phyloP scores from a whole-genome alignment of 2,888 invertebrate genomes.

The Achlya flavicornis region DNA sequence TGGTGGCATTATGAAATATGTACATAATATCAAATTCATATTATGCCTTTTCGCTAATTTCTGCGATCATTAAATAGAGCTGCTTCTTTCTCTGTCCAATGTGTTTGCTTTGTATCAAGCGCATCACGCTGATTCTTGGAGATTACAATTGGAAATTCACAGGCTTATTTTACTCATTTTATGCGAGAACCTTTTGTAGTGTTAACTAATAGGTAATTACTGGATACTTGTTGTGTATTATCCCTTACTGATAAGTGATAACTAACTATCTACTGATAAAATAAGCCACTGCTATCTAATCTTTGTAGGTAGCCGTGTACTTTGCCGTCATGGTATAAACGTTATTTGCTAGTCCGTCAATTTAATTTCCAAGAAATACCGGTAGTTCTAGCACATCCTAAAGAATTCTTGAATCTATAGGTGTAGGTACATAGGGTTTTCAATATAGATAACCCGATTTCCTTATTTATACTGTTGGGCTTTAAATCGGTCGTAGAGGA shows the following conservation, averaged over 20 bases:
- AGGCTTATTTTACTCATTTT: no score
- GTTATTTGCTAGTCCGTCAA: no score
- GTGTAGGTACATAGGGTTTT: no score
- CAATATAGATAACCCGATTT: background rate
- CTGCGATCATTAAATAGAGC: no score
- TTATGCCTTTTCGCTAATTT: no score
- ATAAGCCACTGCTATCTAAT: background rate
- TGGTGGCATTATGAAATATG: no score
- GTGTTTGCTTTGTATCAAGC: no score
- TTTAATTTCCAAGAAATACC: background rate
- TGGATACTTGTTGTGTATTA: background rate
- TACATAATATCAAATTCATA: no score
- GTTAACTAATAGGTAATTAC: background rate
- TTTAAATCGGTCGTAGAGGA: background rate
- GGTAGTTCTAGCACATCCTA: background rate
- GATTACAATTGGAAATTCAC: no score
- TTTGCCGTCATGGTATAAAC: background rate
- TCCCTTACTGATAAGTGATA: background rate
- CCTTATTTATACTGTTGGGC: background rate
- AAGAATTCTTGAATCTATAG: background rate
- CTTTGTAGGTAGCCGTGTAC: background rate
- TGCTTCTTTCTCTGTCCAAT: no score
- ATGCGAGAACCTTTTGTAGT: no score
- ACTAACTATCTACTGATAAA: background rate
- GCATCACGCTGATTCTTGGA: no score